Conservation (phyloP, 1,140 invertebrate genomes). For the Pararge aegeria region DNA sequence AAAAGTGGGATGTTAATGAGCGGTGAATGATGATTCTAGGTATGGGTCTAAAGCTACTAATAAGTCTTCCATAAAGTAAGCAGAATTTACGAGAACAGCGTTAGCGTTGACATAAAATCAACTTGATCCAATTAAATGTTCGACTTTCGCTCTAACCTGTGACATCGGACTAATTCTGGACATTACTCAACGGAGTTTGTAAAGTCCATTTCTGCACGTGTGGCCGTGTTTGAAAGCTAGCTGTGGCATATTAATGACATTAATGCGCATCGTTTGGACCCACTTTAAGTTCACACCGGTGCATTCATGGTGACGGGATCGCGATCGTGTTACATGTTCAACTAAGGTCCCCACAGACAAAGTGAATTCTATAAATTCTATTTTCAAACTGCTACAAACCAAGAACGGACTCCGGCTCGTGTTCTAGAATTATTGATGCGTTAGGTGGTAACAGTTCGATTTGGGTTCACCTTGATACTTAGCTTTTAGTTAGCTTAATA, state of each 20-base stretch:
- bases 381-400: neutral
- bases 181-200: neutral
- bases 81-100: too few relatives aligned
- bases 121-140: neutral
- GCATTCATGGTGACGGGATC: constrained; percentile 20
- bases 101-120: too few relatives aligned
- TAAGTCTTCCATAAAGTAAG: too few relatives aligned
- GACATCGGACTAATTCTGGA: neutral
- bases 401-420: neutral
- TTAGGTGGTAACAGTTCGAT: neutral
- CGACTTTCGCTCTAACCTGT: neutral
- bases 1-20: too few relatives aligned
- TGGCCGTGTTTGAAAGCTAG: constrained; percentile 36
- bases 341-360: constrained; percentile 5
- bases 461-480: neutral
- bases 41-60: too few relatives aligned
- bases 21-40: too few relatives aligned
- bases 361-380: neutral
- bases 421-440: neutral
- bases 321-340: constrained; percentile 28
- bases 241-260: constrained; percentile 46
- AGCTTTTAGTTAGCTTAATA: too few relatives aligned
- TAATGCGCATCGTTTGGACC: constrained; percentile 14
- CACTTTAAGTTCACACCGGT: neutral
- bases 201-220: constrained; percentile 20